Conservation (phyloP, 2,888 invertebrate genomes). For the Lycophotia porphyrea region DNA sequence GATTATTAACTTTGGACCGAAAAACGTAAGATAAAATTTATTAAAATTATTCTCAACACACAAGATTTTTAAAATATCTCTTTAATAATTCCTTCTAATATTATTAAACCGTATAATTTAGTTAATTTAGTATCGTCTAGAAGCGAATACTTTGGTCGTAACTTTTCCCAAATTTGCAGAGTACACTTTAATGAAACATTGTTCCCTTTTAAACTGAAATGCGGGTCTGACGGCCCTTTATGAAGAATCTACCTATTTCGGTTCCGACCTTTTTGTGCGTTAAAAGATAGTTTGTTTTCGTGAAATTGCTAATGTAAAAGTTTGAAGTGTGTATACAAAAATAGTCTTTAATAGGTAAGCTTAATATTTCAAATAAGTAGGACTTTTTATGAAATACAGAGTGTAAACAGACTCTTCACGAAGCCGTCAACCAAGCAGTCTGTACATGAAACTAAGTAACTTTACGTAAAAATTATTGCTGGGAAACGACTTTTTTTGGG, state of each 20-base stretch:
- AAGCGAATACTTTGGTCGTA: slow-evolving; percentile 53
- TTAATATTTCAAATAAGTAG: neutral
- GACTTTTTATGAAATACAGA: neutral
- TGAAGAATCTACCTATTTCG: slow-evolving; percentile 36
- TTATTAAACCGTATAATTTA: slow-evolving; percentile 42
- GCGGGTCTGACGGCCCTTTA: slow-evolving; percentile 34
- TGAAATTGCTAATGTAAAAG: slow-evolving; percentile 9
- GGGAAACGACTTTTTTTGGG: no score
- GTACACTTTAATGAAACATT: slow-evolving; percentile 64
- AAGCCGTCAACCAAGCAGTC: no score
- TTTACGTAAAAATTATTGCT: no score
- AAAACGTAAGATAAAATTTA: slow-evolving; percentile 8
- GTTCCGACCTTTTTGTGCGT: slow-evolving; percentile 25
- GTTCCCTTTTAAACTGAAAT: slow-evolving; percentile 56
- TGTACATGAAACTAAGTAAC: no score
- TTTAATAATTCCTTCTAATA: slow-evolving; percentile 9
- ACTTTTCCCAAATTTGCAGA: slow-evolving; percentile 48
- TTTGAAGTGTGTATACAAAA: slow-evolving; percentile 5
- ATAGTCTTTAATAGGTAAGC: neutral
- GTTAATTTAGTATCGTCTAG: slow-evolving; percentile 36
- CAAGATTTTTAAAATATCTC: neutral
- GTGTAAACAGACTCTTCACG: no score
- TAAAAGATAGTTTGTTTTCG: slow-evolving; percentile 35
- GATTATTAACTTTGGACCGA: neutral
- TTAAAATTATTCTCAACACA: neutral